Evolutionary conservation across 30 jellyfish, hydroid and myxozoan genomes (phyloP), one percentile per base, ranked within the genome.

Genomic region (Hydractinia echinata): DNA sequence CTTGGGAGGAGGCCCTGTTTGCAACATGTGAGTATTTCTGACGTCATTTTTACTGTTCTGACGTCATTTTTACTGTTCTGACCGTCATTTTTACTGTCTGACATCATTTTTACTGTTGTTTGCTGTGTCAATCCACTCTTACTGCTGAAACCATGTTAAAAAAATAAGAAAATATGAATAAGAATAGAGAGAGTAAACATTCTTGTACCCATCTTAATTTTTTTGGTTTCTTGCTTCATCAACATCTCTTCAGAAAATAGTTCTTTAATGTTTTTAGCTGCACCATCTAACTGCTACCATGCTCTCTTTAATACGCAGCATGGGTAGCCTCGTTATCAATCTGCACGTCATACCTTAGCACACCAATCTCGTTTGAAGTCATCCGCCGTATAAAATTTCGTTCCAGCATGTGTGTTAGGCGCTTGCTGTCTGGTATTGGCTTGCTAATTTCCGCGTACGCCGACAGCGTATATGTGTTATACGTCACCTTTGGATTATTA

Each of bases 241-340:
- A 13, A 11, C 69, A 16, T 58, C 18, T 11, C 69, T 16, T 58
- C 69, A 11, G 69, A 11, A n/a, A 0, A 58, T 30, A 30, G 2
- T 30, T 30, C 44, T 30, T 30, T 30, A 30, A 64, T 44, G 10
- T 64, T 64, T n/a, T n/a, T n/a, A n/a, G n/a, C n/a, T n/a, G n/a
- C n/a, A n/a, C n/a, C n/a, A n/a, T n/a, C n/a, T n/a, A n/a, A n/a
- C n/a, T n/a, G n/a, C n/a, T n/a, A n/a, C n/a, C n/a, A n/a, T 51
- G 39, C 4, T 6, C 19, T 71, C 52, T 76, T 5, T 4, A 49
- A 49, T 76, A 7, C n/a, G n/a, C 83, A 91, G 97, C 97, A 20
- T 91, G 97, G 97, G 94, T 87, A 55, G 97, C 95, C 1, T 91
- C 97, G 49, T 67, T 91, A 8, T 91, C 97, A 10, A 84, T 83